Evolutionary conservation across 2,888 invertebrate genomes (phyloP).

Genomic region (Melolontha melolontha): DNA sequence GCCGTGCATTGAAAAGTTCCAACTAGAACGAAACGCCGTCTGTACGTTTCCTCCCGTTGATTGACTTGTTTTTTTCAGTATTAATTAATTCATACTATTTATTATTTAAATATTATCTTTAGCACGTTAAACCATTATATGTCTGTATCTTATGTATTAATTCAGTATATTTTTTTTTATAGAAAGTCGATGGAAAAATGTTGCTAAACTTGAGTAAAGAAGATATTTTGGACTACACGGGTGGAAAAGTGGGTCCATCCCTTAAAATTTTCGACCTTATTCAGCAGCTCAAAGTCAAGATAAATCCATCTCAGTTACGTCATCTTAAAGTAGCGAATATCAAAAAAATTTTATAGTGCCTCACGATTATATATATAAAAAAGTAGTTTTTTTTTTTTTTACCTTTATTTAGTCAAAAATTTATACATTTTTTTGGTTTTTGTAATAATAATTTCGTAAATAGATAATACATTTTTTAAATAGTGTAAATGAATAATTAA

Average conservation of each 20-base stretch:
- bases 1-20: too few relatives aligned
- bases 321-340: slow-evolving; percentile 73
- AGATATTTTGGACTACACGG: slow-evolving; percentile 88
- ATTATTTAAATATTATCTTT: too few relatives aligned
- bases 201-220: slow-evolving; percentile 88
- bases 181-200: slow-evolving; percentile 85
- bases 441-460: background rate
- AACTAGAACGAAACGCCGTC: too few relatives aligned
- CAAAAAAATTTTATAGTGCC: slow-evolving; percentile 76
- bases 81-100: too few relatives aligned
- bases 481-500: slow-evolving; percentile 20
- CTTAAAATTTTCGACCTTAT: slow-evolving; percentile 93
- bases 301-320: slow-evolving; percentile 79
- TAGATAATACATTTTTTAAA: slow-evolving; percentile 19
- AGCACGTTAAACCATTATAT: too few relatives aligned
- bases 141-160: slow-evolving; percentile 4
- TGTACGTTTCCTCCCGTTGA: too few relatives aligned
- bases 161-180: slow-evolving; percentile 55
- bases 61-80: too few relatives aligned
- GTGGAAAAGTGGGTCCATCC: slow-evolving; percentile 95
- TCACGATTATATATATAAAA: slow-evolving; percentile 47
- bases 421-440: slow-evolving; percentile 6
- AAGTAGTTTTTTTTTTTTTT: slow-evolving; percentile 12
- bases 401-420: slow-evolving; percentile 6
- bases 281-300: slow-evolving; percentile 89